Base-by-base conservation (phyloP, 1,140 invertebrate genomes). In the Magallana gigas region DNA sequence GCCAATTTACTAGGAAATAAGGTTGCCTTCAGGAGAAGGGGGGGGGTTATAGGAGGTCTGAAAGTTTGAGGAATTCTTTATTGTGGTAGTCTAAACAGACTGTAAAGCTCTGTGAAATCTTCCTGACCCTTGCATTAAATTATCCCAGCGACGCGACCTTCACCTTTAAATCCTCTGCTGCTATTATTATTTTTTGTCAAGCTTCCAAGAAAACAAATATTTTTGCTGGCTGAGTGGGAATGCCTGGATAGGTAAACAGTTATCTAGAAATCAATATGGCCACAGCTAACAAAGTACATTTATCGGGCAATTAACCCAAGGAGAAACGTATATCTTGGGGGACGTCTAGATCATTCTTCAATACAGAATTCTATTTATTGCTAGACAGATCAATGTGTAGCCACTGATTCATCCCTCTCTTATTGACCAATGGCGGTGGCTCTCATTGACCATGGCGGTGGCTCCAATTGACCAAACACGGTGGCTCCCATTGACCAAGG, bases 141-240 rank as follows among this genome's bases (percentile, higher is more conserved):
- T 29, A 76, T 76, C 23, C 60, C 14, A 23, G 18, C 23, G 29
- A 12, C 12, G 7, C 12, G 68, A 76, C 68, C 68, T 76, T 76
- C 68, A 76, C 68, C 18, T 76, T 76, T 18, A 29, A 76, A 76
- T 29, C 68, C 68, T 29, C 23, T 29, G 23, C 68, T 76, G 68
- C 18, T 76, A 76, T 76, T 23, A 76, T 76, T 76, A 29, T 29
- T 76, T 76, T 76, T 76, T 76, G 68, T 76, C 68, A 76, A 29
- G 68, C 68, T 76, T 76, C 68, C 68, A 76, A 76, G 68, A 76
- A 76, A 76, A 29, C 68, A 76, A 76, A 76, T 76, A 76, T 76
- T 76, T 76, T 76, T 76, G 68, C 68, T 76, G 68, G 68, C 68
- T 76, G 68, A 76, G 68, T 76, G 68, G 68, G 68, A 76, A 76